Evolutionary conservation across 1,140 invertebrate genomes (phyloP).

Genomic region (Trichonephila clavata): DNA sequence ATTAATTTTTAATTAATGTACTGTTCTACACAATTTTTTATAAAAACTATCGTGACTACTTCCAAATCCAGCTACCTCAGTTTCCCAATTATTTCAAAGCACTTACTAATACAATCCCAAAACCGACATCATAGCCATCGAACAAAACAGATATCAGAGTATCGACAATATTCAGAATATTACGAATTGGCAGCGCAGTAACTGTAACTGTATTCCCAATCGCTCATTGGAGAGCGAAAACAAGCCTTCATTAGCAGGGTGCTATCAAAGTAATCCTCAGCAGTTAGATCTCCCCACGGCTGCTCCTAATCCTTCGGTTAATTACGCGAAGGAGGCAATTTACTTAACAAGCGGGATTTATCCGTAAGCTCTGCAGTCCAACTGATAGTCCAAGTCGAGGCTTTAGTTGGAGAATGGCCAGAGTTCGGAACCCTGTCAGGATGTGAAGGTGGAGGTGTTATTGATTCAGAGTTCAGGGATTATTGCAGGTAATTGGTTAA

Average conservation of each 20-base stretch:
- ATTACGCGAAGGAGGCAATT: slow-evolving; percentile 48
- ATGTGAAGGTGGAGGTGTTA: neutral
- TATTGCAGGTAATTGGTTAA: slow-evolving; percentile 23
- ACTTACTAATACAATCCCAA: too few species aligned
- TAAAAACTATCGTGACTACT: too few species aligned
- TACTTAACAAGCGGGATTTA: slow-evolving; percentile 58
- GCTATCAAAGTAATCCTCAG: slow-evolving; percentile 46
- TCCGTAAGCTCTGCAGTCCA: neutral
- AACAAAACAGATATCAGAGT: too few species aligned
- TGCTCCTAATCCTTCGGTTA: slow-evolving; percentile 23
- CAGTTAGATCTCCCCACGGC: slow-evolving; percentile 12
- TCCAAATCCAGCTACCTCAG: too few species aligned
- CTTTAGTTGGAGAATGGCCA: neutral
- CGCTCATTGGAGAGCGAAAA: slow-evolving; percentile 19
- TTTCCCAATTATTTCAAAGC: too few species aligned
- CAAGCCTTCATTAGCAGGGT: slow-evolving; percentile 43
- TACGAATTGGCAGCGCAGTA: neutral
- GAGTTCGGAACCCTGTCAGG: neutral
- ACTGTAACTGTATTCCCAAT: neutral
- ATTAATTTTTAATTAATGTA: too few species aligned
- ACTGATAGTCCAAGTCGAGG: neutral
- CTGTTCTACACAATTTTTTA: too few species aligned
- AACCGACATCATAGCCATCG: too few species aligned
- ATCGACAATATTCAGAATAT: neutral
- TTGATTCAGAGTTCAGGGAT: neutral